These are phyloP conservation scores for Sinocyclocheilus rhinocerous DNA, from an alignment of 2,113 vertebrate species.

Conservation along the genomic window DNA sequence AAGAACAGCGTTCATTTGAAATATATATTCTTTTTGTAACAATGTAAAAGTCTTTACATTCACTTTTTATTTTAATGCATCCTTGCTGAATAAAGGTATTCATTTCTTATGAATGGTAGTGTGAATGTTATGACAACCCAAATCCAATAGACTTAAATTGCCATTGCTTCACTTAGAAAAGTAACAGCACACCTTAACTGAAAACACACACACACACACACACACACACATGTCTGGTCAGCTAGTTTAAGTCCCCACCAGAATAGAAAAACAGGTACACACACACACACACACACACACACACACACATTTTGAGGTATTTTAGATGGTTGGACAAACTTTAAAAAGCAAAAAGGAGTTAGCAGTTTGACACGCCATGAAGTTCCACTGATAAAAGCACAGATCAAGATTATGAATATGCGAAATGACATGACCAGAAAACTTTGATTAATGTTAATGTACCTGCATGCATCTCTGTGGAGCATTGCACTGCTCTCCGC, in stretches of 20 bases:
- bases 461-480: not conserved
- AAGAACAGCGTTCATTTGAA: too few species aligned
- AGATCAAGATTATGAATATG: not conserved
- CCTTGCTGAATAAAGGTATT: too few species aligned
- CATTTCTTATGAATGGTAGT: not conserved
- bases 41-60: too few species aligned
- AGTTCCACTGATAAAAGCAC: not conserved
- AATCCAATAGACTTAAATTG: not conserved
- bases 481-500: not conserved
- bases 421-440: not conserved
- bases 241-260: too few species aligned
- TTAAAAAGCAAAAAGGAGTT: not conserved
- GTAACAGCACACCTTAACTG: not conserved
- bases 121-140: not conserved
- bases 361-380: not conserved
- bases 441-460: conserved; percentile 10
- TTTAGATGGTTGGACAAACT: not conserved
- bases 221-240: too few species aligned
- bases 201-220: too few species aligned
- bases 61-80: too few species aligned
- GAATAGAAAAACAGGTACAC: too few species aligned
- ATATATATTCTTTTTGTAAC: too few species aligned
- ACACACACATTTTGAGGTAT: not conserved
- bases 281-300: too few species aligned
- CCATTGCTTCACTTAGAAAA: not conserved